These are phyloP conservation scores for Galago senegalensis DNA, from an alignment of 2,797 vertebrate genomes.

Conservation along the genomic window DNA sequence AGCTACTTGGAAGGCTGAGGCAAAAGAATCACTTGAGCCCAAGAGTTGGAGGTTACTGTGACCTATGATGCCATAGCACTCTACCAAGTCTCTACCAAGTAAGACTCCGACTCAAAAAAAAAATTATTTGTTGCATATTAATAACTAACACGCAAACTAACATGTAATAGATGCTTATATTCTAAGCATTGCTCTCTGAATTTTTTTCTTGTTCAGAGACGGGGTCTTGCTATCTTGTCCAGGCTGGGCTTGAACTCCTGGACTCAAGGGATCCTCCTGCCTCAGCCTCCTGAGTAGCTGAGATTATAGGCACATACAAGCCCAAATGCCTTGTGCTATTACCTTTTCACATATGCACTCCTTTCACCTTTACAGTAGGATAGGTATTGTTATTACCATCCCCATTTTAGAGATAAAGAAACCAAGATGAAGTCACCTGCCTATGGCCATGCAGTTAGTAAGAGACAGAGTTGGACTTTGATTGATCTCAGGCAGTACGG, in stretches of 20 bases:
- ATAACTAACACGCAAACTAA: background rate
- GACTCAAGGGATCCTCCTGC: background rate
- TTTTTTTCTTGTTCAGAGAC: background rate
- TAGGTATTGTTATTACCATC: background rate
- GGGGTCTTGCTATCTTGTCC: background rate
- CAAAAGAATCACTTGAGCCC: no score
- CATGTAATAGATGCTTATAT: background rate
- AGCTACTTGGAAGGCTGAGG: no score
- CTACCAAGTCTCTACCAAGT: no score
- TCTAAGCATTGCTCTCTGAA: background rate
- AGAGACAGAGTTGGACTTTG: background rate
- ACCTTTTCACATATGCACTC: background rate
- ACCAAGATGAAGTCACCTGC: background rate
- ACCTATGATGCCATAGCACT: no score
- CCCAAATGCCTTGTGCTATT: background rate
- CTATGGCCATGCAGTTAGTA: background rate
- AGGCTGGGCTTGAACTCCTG: background rate
- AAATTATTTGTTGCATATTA: background rate
- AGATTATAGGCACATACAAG: background rate
- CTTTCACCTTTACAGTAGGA: background rate
- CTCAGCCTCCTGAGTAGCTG: background rate
- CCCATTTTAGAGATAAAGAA: constrained; percentile 18
- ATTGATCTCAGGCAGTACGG: background rate
- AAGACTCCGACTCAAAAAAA: no score
- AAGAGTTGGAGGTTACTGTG: no score